Percentiles rank a stretch among this genome's conserved stretches.
phyloP scores from a whole-genome alignment of 2,888 invertebrate genomes.

The Amphimallon solstitiale region DNA sequence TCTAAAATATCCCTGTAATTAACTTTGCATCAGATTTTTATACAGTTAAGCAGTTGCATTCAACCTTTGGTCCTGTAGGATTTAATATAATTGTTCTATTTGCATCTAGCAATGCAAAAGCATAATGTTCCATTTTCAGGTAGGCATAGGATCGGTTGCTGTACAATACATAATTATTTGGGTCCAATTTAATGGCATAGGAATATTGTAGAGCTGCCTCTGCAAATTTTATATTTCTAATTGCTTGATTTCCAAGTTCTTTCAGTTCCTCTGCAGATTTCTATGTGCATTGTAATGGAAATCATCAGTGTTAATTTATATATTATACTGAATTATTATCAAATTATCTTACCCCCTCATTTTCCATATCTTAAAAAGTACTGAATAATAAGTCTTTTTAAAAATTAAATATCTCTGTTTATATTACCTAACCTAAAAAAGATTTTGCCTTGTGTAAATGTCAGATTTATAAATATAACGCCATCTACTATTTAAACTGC shows the following conservation, averaged over 20 bases:
- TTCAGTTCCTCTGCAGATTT: slow-evolving; percentile 70
- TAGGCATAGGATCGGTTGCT: slow-evolving; percentile 86
- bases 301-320: neutral
- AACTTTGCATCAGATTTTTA: neutral
- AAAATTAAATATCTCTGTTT: no score
- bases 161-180: slow-evolving; percentile 75
- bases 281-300: neutral
- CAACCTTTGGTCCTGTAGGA: slow-evolving; percentile 83
- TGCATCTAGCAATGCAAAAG: slow-evolving; percentile 81
- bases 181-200: slow-evolving; percentile 79
- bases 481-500: no score
- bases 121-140: slow-evolving; percentile 80
- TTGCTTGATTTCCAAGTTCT: slow-evolving; percentile 79
- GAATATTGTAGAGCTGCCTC: slow-evolving; percentile 85
- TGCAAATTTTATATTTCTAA: slow-evolving; percentile 76
- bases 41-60: slow-evolving; percentile 10
- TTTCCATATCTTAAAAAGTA: slow-evolving; percentile 9
- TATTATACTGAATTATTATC: neutral
- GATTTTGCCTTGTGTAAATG: no score
- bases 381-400: no score
- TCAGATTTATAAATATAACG: no score
- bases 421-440: no score
- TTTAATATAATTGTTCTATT: slow-evolving; percentile 77
- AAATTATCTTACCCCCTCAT: slow-evolving; percentile 11
- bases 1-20: slow-evolving; percentile 74